These are phyloP conservation scores for Mus minutoides DNA, from an alignment of 2,797 vertebrate genomes.

Conservation along the genomic window DNA sequence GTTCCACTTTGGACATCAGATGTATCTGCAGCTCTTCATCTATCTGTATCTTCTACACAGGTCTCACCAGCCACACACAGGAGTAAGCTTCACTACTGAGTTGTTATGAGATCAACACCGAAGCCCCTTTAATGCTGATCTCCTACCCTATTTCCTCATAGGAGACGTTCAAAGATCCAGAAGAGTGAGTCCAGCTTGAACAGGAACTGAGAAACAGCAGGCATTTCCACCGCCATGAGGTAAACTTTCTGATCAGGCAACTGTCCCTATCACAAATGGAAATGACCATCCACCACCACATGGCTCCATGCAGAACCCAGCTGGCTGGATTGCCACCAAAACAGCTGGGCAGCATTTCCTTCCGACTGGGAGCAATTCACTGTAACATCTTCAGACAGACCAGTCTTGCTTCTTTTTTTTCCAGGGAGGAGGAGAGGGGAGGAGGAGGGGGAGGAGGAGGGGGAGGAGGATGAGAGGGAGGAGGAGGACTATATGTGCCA, in stretches of 20 bases:
- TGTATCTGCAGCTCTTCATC: accelerated
- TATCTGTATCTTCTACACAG: accelerated
- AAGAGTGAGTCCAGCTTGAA: background rate
- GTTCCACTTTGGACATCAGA: background rate
- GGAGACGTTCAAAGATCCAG: background rate
- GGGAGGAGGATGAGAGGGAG: background rate
- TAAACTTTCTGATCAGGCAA: background rate
- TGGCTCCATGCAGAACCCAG: background rate
- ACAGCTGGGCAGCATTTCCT: background rate
- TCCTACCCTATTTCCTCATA: background rate
- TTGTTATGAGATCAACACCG: background rate
- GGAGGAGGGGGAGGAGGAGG: no score
- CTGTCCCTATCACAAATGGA: background rate
- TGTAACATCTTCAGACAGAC: background rate
- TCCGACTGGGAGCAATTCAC: background rate
- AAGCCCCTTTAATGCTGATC: background rate
- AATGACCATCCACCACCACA: background rate
- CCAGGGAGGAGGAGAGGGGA: background rate
- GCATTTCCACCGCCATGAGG: accelerated
- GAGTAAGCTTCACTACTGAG: no score
- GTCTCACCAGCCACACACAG: background rate
- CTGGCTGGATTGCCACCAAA: background rate
- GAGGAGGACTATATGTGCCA: no score
- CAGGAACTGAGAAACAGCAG: background rate
- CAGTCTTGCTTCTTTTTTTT: background rate